Base-by-base conservation (phyloP, 2,797 vertebrate species). In the Lacerta bilineata region DNA sequence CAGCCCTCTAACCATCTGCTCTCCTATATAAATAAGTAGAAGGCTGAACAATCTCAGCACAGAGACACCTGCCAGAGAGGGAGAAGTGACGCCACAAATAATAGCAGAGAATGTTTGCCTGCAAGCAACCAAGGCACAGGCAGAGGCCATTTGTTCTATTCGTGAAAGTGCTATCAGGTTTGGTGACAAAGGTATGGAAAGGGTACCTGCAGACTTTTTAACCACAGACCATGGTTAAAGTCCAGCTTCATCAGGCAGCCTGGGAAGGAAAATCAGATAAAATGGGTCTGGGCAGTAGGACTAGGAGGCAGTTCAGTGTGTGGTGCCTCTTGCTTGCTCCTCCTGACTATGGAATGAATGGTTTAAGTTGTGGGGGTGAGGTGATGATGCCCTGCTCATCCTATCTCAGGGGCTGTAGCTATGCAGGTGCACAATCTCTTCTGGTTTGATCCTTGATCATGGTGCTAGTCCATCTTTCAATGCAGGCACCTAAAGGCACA, bases 1-100 rank as follows among this genome's bases (percentile, higher is more conserved):
- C 90, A 89, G 76, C 92, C 92, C 91, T 85, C 33, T 87, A 87
- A 82, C 94, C 93, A 93, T 96, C 94, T 96, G 94, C 80, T 94
- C 78, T 91, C 74, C 87, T 84, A 61, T 3, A n/a, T 90, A 92
- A 93, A 89, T 88, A 92, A 92, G 87, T 88, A 91, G 81, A 75
- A 90, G 80, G n/a, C 89, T 43, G 90, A 90, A 81, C 13, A 27
- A 50, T 59, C 81, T 43, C 79, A 82, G 84, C 80, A 92, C 0
- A 0, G 46, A 25, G 84, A 90, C 11, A 75, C 76, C 74, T 43
- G 79, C n/a, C 89, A 89, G 41, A 83, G 50, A 80, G 64, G 43
- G 36, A 59, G 66, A 68, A 55, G 18, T 7, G 71, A 43, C 9
- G 76, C 66, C 46, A 18, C 5, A 69, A 80, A 80, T 71, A 27